Conservation (phyloP, 2,113 vertebrate genomes). For the Chionis minor region DNA sequence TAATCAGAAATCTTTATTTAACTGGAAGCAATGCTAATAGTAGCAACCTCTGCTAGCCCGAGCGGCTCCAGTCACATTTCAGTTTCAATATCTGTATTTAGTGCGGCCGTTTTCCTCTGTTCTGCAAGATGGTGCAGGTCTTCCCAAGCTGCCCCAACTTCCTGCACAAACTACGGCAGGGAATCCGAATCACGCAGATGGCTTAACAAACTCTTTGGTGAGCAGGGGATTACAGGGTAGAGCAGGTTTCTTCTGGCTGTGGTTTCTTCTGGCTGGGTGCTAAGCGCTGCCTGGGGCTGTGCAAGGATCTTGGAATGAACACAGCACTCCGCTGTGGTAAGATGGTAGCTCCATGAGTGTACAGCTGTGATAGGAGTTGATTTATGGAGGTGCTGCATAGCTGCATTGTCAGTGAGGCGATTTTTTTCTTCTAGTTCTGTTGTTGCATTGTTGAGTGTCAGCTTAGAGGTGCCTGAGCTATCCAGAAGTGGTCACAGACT, state of each 20-base stretch:
- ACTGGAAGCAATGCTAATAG: neutral
- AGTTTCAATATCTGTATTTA: neutral
- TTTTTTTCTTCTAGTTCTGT: neutral
- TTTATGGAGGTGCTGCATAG: neutral
- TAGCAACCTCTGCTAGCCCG: neutral
- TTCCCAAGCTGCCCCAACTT: neutral
- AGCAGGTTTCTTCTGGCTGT: neutral
- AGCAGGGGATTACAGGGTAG: neutral
- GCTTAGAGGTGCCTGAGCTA: neutral
- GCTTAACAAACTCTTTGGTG: neutral
- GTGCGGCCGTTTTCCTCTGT: neutral
- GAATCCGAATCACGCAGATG: neutral
- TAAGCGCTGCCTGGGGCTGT: neutral
- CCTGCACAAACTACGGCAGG: neutral
- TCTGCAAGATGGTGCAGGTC: neutral
- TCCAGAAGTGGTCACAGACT: neutral
- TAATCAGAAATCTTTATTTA: constrained; percentile 11
- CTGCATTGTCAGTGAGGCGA: neutral
- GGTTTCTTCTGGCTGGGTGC: neutral
- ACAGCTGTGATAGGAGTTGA: neutral
- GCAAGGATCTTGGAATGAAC: neutral
- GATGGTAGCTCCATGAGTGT: neutral
- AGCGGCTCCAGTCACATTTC: neutral
- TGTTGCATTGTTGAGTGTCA: neutral
- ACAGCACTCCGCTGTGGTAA: neutral